Conservation (phyloP, 2,888 invertebrate genomes). For the Synergus umbraculus region DNA sequence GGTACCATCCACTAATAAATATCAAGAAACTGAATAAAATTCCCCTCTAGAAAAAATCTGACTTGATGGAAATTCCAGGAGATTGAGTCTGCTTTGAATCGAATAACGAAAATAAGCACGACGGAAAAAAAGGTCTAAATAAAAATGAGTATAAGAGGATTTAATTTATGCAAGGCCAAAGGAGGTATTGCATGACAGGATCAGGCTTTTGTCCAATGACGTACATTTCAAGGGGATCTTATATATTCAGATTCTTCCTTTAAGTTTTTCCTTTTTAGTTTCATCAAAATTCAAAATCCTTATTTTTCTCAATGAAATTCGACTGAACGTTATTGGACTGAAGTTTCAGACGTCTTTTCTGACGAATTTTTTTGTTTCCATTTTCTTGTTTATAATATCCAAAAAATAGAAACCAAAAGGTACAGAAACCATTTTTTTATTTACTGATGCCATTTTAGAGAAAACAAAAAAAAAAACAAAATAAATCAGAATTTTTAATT, state of each 20-base stretch:
- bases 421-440: too few relatives aligned
- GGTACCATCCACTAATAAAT: conserved; percentile 18
- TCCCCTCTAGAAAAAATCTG: conserved; percentile 1
- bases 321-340: too few relatives aligned
- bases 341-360: too few relatives aligned
- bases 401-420: too few relatives aligned
- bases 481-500: too few relatives aligned
- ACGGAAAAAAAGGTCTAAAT: conserved; percentile 44
- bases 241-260: not conserved
- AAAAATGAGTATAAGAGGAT: not conserved
- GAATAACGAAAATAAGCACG: conserved; percentile 50
- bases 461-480: too few relatives aligned
- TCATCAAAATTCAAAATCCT: conserved; percentile 1
- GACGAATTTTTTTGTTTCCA: too few relatives aligned
- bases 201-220: not conserved
- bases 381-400: too few relatives aligned
- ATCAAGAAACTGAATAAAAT: not conserved
- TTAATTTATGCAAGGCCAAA: not conserved
- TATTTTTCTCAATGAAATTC: too few relatives aligned
- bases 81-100: not conserved
- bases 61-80: not conserved
- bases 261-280: too few relatives aligned
- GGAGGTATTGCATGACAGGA: not conserved
- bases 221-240: not conserved
- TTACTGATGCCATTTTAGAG: too few relatives aligned